Evolutionary conservation across 2,888 invertebrate genomes (phyloP).

Genomic region (Tetropium fuscum): DNA sequence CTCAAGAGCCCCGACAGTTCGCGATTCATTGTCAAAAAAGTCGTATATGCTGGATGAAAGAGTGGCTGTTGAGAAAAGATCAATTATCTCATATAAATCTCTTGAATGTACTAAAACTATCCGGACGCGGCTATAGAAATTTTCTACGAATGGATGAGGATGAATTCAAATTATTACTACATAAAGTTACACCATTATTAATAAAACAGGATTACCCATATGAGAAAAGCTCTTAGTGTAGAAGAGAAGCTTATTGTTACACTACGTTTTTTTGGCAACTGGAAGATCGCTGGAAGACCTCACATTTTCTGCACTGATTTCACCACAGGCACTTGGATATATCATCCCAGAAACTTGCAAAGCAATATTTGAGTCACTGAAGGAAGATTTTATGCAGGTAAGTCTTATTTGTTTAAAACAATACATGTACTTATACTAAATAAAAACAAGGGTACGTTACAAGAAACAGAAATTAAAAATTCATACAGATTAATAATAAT

Average conservation of each 20-base stretch:
- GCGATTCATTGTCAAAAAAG: neutral
- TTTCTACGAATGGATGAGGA: conserved; percentile 3
- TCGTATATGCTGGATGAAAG: neutral
- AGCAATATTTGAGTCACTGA: neutral
- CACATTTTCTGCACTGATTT: neutral
- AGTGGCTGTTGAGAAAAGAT: neutral
- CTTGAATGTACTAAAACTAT: neutral
- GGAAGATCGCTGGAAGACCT: neutral
- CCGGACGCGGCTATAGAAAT: neutral
- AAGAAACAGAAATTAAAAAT: neutral
- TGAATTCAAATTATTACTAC: neutral
- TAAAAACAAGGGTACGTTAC: neutral
- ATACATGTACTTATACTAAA: neutral
- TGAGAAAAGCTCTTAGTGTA: neutral
- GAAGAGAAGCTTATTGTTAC: neutral
- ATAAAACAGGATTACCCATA: neutral
- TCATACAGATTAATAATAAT: neutral
- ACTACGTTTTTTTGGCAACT: neutral
- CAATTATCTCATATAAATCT: neutral
- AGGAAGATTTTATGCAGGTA: neutral
- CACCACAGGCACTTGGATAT: neutral
- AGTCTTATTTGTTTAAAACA: neutral
- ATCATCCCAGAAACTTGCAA: neutral
- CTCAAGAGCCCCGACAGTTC: neutral
- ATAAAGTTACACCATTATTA: neutral